A percentile compares a stretch with the other conserved stretches of the same genome.
Conservation (phyloP, 2,113 vertebrate species). For the Hemichromis elongatus region DNA sequence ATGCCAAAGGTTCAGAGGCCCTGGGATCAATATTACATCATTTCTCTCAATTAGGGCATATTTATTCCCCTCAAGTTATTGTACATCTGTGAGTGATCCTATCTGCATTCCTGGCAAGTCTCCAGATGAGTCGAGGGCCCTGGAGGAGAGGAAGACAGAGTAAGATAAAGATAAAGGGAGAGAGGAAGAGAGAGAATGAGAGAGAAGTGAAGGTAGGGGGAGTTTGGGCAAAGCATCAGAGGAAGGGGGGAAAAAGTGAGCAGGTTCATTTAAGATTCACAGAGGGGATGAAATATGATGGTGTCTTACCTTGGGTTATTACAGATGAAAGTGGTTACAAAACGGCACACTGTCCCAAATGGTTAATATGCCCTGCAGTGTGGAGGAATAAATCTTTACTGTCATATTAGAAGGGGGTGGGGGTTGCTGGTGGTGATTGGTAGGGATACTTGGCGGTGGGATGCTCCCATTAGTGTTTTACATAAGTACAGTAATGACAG, state of each 20-base stretch:
- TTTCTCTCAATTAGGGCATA: slow-evolving; percentile 67
- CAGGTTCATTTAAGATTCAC: slow-evolving; percentile 58
- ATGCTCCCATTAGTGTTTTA: slow-evolving; percentile 49
- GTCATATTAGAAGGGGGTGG: slow-evolving; percentile 26
- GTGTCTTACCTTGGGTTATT: slow-evolving; percentile 58
- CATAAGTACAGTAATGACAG: slow-evolving; percentile 33
- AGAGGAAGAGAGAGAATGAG: neutral
- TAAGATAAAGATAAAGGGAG: slow-evolving; percentile 29
- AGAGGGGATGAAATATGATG: slow-evolving; percentile 60
- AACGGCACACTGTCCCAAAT: slow-evolving; percentile 49
- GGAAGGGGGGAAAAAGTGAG: slow-evolving; percentile 11
- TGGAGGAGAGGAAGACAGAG: neutral
- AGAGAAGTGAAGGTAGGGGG: slow-evolving; percentile 10
- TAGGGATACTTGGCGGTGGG: slow-evolving; percentile 5
- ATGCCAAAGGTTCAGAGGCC: slow-evolving; percentile 56
- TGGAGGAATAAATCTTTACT: slow-evolving; percentile 44
- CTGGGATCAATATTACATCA: slow-evolving; percentile 64
- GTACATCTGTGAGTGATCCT: slow-evolving; percentile 56
- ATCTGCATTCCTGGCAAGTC: slow-evolving; percentile 47
- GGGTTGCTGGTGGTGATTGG: neutral
- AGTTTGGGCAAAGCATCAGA: slow-evolving; percentile 4
- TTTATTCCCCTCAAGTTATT: slow-evolving; percentile 65
- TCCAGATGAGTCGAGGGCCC: slow-evolving; percentile 25
- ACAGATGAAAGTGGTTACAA: slow-evolving; percentile 63
- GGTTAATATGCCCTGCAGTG: slow-evolving; percentile 37